Percentiles rank a stretch among this genome's conserved stretches.
Evolutionary conservation across 2,888 invertebrate species (phyloP).

Genomic region (Drosophila multiciliata): DNA sequence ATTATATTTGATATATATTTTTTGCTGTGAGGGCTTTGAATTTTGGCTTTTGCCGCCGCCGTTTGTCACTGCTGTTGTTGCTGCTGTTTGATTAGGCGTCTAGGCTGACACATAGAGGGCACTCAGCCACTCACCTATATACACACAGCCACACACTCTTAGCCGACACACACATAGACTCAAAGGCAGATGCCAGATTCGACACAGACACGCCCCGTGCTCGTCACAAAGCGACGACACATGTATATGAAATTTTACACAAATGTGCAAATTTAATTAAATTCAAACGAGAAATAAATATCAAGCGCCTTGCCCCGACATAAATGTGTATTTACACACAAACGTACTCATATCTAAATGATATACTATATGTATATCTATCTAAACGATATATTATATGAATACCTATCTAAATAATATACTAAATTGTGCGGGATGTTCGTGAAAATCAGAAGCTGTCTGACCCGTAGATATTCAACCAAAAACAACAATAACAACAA

Average conservation of each 20-base stretch:
- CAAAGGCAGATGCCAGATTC: slow-evolving; percentile 34
- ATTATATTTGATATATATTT: slow-evolving; percentile 50
- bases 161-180: slow-evolving; percentile 19
- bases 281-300: slow-evolving; percentile 80
- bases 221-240: slow-evolving; percentile 43
- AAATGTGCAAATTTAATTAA: slow-evolving; percentile 81
- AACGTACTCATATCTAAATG: slow-evolving; percentile 7
- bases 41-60: slow-evolving; percentile 56
- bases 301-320: slow-evolving; percentile 63
- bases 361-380: background rate
- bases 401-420: slow-evolving; percentile 13
- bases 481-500: slow-evolving; percentile 13
- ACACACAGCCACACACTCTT: slow-evolving; percentile 32
- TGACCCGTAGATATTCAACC: slow-evolving; percentile 39
- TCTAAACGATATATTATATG: background rate
- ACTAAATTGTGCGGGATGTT: slow-evolving; percentile 29
- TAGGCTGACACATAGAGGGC: slow-evolving; percentile 74
- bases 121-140: slow-evolving; percentile 34
- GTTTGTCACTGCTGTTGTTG: slow-evolving; percentile 31
- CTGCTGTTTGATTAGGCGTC: slow-evolving; percentile 74
- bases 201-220: slow-evolving; percentile 42
- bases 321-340: slow-evolving; percentile 37
- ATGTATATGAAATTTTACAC: slow-evolving; percentile 75
- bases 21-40: slow-evolving; percentile 51
- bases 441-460: slow-evolving; percentile 47